These are phyloP conservation scores for Sacculina carcini DNA, from an alignment of 2,888 invertebrate genomes.

Conservation along the genomic window DNA sequence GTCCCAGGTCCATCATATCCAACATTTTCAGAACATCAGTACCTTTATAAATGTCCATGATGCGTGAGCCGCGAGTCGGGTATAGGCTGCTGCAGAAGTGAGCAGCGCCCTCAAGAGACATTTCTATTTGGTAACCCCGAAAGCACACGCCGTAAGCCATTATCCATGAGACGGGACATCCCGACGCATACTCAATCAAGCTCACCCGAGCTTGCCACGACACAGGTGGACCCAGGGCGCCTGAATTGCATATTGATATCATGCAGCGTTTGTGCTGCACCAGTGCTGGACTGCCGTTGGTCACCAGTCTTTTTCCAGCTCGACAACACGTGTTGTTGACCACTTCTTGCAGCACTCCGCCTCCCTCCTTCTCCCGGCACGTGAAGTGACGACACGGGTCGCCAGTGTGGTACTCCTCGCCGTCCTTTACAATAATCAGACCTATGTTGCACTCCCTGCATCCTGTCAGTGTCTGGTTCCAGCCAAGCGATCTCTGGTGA, in stretches of 20 bases:
- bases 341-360: neutral
- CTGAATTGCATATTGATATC: neutral
- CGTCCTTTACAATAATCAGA: neutral
- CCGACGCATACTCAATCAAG: neutral
- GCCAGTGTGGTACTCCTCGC: neutral
- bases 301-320: neutral
- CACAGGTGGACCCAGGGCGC: neutral
- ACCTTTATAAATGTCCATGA: neutral
- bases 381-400: neutral
- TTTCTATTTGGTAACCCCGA: neutral
- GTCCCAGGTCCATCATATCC: neutral
- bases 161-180: neutral
- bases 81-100: neutral
- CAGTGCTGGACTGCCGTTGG: neutral
- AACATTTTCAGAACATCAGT: neutral
- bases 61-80: neutral
- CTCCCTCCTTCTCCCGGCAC: neutral
- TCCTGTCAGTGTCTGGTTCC: neutral
- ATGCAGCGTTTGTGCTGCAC: neutral
- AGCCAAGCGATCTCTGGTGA: neutral
- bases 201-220: neutral
- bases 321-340: neutral
- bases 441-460: neutral
- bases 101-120: neutral
- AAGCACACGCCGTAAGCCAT: neutral